Percentiles rank a stretch among this genome's conserved stretches.
Evolutionary conservation across 2,888 invertebrate genomes (phyloP).

Genomic region (Hoplodrina ambigua): DNA sequence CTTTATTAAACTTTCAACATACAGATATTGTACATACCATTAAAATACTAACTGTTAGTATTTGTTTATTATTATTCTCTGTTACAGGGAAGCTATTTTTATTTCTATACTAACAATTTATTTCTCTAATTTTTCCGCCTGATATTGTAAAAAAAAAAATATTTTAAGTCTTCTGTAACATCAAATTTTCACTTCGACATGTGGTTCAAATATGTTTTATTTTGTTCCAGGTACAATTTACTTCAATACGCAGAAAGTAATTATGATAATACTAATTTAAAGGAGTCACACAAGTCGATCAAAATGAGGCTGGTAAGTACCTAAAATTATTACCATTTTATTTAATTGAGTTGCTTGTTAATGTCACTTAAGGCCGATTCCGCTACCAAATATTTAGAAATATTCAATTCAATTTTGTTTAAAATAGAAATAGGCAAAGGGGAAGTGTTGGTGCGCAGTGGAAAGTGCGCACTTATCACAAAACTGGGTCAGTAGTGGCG

Average conservation of each 20-base stretch:
- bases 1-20: not conserved
- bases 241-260: constrained; percentile 68
- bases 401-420: constrained; percentile 69
- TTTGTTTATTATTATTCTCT: too few species aligned
- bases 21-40: too few species aligned
- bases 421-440: constrained; percentile 83
- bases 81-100: not conserved
- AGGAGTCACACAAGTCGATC: constrained; percentile 67
- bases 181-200: not conserved
- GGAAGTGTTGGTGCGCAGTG: constrained; percentile 87
- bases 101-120: not conserved
- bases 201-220: constrained; percentile 30
- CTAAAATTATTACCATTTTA: not conserved
- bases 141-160: not conserved
- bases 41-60: not conserved
- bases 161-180: not conserved
- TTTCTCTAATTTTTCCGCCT: not conserved
- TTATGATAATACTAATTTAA: constrained; percentile 71
- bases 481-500: constrained; percentile 90
- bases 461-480: constrained; percentile 88
- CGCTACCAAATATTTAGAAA: constrained; percentile 45
- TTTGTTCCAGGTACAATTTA: constrained; percentile 80
- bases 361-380: constrained; percentile 16
- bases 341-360: constrained; percentile 7
- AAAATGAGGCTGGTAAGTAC: constrained; percentile 87